phyloP scores from a whole-genome alignment of 2,113 vertebrate genomes.

The Dicrurus megarhynchus region DNA sequence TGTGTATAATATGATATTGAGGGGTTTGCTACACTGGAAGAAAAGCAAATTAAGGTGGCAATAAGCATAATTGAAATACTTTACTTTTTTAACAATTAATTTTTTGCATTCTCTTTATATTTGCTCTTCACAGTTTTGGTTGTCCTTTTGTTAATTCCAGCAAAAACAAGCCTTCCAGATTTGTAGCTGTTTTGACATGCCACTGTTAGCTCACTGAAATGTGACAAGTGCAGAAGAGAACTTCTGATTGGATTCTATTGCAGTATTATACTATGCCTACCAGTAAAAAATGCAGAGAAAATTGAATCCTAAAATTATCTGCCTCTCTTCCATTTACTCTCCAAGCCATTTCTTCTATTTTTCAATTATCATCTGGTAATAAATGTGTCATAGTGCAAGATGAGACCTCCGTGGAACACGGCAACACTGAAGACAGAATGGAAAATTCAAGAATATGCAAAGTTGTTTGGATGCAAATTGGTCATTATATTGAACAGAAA shows the following conservation, averaged over 20 bases:
- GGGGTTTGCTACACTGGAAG: neutral
- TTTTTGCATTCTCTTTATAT: neutral
- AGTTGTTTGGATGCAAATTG: slow-evolving; percentile 62
- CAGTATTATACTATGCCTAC: slow-evolving; percentile 44
- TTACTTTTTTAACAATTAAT: neutral
- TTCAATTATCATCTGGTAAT: slow-evolving; percentile 71
- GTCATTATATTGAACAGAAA: neutral
- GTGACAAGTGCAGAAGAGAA: slow-evolving; percentile 42
- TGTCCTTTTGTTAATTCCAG: slow-evolving; percentile 27
- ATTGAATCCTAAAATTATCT: slow-evolving; percentile 70
- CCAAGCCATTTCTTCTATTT: slow-evolving; percentile 63
- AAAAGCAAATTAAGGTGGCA: slow-evolving; percentile 46
- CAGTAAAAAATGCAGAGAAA: slow-evolving; percentile 66
- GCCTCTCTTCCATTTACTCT: slow-evolving; percentile 59
- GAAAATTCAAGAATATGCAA: slow-evolving; percentile 49
- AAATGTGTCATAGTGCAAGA: slow-evolving; percentile 66
- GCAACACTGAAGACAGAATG: neutral
- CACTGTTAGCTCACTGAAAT: slow-evolving; percentile 42
- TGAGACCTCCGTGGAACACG: slow-evolving; percentile 31
- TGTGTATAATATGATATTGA: neutral
- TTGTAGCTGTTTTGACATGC: slow-evolving; percentile 62
- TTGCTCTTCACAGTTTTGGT: slow-evolving; percentile 18
- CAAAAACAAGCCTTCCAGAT: slow-evolving; percentile 17
- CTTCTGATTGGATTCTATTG: slow-evolving; percentile 52
- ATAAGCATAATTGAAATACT: slow-evolving; percentile 37